phyloP scores from a whole-genome alignment of 2,888 invertebrate genomes.

The Pterostichus madidus region DNA sequence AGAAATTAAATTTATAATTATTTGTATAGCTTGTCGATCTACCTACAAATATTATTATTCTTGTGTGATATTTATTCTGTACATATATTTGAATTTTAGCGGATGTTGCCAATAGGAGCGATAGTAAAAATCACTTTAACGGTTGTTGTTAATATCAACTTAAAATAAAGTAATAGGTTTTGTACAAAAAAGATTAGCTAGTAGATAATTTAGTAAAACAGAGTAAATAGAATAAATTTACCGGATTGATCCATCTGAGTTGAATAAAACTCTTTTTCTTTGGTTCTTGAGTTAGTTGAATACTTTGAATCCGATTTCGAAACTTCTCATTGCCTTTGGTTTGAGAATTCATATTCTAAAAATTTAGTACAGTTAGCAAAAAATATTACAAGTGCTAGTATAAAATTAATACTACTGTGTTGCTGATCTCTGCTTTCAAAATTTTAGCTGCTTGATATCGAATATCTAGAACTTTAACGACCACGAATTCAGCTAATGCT shows the following conservation, averaged over 20 bases:
- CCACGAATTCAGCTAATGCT: conserved; percentile 90
- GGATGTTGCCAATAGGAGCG: no score
- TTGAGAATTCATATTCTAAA: conserved; percentile 71
- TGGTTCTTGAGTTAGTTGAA: conserved; percentile 52
- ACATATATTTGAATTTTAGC: not conserved
- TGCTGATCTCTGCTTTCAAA: conserved; percentile 80
- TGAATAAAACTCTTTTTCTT: conserved; percentile 71
- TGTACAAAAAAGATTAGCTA: no score
- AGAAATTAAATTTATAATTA: conserved; percentile 58
- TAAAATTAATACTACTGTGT: conserved; percentile 73
- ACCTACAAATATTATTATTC: not conserved
- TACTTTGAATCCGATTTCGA: conserved; percentile 72
- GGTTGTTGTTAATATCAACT: no score
- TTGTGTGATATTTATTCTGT: not conserved
- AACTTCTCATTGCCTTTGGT: conserved; percentile 79
- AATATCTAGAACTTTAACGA: conserved; percentile 89
- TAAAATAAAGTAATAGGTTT: no score
- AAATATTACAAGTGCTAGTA: not conserved
- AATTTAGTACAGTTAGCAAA: conserved; percentile 14
- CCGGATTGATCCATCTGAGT: conserved; percentile 75
- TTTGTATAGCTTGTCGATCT: no score
- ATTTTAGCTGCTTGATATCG: conserved; percentile 84
- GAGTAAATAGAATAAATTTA: conserved; percentile 1
- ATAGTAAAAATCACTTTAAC: no score
- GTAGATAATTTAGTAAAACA: no score